A percentile compares a stretch with the other conserved stretches of the same genome.
Evolutionary conservation across 2,113 vertebrate species (phyloP).

Genomic region (rat (Rattus norvegicus)): GRCr8 NC_086026.1:75571001-75571500

Average conservation of each 20-base stretch:
- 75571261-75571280: background rate
- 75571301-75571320: background rate
- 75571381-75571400: background rate
- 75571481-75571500: background rate
- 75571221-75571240: background rate
- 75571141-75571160: background rate
- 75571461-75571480: background rate
- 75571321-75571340: background rate
- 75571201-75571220: background rate
- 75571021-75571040: too few relatives aligned
- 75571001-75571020: too few relatives aligned
- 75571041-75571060: too few relatives aligned
- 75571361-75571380: background rate
- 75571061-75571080: too few relatives aligned
- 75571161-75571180: background rate
- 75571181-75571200: background rate
- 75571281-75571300: constrained; percentile 32
- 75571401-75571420: constrained; percentile 24
- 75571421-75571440: background rate
- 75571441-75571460: background rate
- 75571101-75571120: too few relatives aligned
- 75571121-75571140: too few relatives aligned
- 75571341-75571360: background rate
- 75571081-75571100: too few relatives aligned
- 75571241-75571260: background rate